Evolutionary conservation across 2,797 vertebrate species (phyloP).

Genomic region (Coregonus suidteri): DNA sequence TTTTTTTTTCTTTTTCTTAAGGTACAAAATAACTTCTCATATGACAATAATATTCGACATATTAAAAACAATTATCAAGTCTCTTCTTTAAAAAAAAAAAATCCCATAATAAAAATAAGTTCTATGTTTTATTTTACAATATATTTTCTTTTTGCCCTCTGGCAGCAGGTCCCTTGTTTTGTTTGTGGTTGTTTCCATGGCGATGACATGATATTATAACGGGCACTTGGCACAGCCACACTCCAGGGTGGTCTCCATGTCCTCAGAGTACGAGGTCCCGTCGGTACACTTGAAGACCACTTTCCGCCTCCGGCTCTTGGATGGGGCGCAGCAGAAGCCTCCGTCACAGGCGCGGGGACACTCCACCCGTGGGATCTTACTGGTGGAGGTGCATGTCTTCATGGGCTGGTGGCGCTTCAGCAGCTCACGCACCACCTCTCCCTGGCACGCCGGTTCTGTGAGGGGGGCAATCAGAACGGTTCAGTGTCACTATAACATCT

Average conservation of each 20-base stretch:
- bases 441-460: slow-evolving; percentile 85
- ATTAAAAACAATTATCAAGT: slow-evolving; percentile 73
- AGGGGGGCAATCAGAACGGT: background rate
- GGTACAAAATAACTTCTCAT: slow-evolving; percentile 92
- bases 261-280: slow-evolving; percentile 89
- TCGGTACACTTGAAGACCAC: slow-evolving; percentile 91
- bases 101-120: slow-evolving; percentile 99
- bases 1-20: slow-evolving; percentile 69
- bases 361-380: slow-evolving; percentile 85
- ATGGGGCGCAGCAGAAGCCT: slow-evolving; percentile 86
- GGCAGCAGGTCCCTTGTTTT: slow-evolving; percentile 66
- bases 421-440: slow-evolving; percentile 87
- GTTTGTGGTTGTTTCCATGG: slow-evolving; percentile 29
- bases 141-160: slow-evolving; percentile 96
- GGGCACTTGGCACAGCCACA: slow-evolving; percentile 90
- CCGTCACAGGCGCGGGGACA: slow-evolving; percentile 83
- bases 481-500: background rate
- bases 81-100: slow-evolving; percentile 68
- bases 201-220: slow-evolving; percentile 72
- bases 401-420: slow-evolving; percentile 87
- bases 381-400: slow-evolving; percentile 82
- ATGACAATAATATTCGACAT: slow-evolving; percentile 87
- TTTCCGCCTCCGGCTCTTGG: slow-evolving; percentile 89
- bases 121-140: slow-evolving; percentile 99
- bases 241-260: slow-evolving; percentile 90